Conservation (phyloP, 2,113 vertebrate genomes). For the Hepsetus odoe region DNA sequence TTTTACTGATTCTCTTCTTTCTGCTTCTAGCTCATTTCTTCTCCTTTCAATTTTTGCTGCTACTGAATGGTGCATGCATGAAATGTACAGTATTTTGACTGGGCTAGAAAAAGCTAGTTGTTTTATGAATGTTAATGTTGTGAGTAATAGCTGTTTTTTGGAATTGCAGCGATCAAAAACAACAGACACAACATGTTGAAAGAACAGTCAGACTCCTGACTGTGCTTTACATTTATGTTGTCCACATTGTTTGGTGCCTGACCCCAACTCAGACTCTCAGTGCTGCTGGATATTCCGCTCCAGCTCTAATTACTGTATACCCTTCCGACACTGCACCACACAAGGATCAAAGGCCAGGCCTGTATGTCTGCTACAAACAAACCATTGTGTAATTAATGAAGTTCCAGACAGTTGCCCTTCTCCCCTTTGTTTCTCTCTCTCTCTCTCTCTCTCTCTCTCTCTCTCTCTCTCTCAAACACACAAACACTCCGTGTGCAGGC, state of each 20-base stretch:
- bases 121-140: not conserved
- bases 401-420: constrained; percentile 17
- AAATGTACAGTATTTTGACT: not conserved
- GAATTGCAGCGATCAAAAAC: not conserved
- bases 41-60: no score
- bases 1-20: not conserved
- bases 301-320: constrained; percentile 32
- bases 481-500: not conserved
- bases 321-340: constrained; percentile 36
- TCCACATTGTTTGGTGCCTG: not conserved
- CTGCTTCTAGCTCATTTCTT: not conserved
- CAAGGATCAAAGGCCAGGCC: constrained; percentile 60
- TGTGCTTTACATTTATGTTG: not conserved
- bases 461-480: not conserved
- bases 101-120: not conserved
- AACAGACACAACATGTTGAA: not conserved
- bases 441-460: no score
- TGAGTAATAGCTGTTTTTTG: not conserved
- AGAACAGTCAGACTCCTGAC: not conserved
- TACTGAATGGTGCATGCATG: not conserved
- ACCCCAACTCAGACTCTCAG: not conserved
- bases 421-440: no score
- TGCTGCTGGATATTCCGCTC: not conserved
- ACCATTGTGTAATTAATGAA: constrained; percentile 66
- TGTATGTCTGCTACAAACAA: constrained; percentile 57